Base-by-base conservation (phyloP, 2,888 invertebrate species). In the Dolichopus griseipennis region DNA sequence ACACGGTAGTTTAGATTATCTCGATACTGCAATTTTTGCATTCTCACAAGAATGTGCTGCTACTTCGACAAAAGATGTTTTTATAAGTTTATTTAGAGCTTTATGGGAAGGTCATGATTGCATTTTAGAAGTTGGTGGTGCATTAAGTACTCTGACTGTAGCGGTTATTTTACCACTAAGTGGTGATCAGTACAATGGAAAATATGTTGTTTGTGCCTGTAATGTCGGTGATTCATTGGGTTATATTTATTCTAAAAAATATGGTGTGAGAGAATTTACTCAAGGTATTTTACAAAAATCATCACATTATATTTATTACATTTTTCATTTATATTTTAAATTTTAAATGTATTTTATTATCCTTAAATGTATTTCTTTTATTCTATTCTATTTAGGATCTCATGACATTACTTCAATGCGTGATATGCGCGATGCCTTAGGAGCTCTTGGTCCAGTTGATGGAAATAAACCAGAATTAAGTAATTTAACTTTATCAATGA, bases 221-320 rank as follows among this genome's bases (percentile, higher is more conserved):
- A 95, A 94, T 79, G 93, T 95, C 22, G 94, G 94, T 0, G 94
- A 95, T 78, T 92, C 91, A 65, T 83, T 93, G 72, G 93, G 92
- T n/a, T 95, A 93, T 77, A 90, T 95, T 69, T 93, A 92, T 81
- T 86, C 88, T 12, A 87, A 87, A 75, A 85, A 84, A 73, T 79
- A 83, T 77, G 94, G 94, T n/a, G 90, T 95, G 10, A 83, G 93
- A 66, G 94, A 95, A 81, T 85, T 93, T 72, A 92, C 90, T 0
- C 87, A 89, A 82, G 89, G 86, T 84, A 75, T 74, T 71, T 69
- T 20, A 63, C 64, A 63, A 64, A 43, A 34, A n/a, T 43, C 21
- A 37, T 27, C 2, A 41, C 34, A 12, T 34, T 20, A 27, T 27
- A 27, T 2, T 27, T 27, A 27, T 27, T 27, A 5, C 20, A 20